Conservation (phyloP, 1,140 invertebrate species). For the Drosophila pallidifrons region DNA sequence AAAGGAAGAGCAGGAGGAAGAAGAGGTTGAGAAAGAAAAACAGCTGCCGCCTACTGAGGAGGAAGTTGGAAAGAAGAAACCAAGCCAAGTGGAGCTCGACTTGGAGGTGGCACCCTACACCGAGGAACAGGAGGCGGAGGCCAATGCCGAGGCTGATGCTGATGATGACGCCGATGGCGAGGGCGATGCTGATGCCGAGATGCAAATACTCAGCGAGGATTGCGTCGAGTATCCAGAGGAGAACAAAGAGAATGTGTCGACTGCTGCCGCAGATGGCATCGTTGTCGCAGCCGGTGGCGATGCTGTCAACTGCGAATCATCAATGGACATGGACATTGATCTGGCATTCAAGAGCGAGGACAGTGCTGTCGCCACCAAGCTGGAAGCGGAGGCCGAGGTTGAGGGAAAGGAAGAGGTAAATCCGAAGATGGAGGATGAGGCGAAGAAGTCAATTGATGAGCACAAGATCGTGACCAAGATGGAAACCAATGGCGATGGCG, state of each 20-base stretch:
- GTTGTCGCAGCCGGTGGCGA: background rate
- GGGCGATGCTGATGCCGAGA: constrained; percentile 9
- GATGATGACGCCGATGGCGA: background rate
- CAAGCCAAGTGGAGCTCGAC: constrained; percentile 7
- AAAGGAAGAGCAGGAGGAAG: background rate
- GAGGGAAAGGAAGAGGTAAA: constrained; percentile 46
- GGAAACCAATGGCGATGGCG: constrained; percentile 10
- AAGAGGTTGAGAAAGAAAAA: background rate
- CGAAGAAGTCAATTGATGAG: constrained; percentile 25
- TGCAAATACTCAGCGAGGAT: constrained; percentile 26
- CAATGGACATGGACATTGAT: constrained; percentile 31
- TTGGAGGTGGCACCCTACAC: constrained; percentile 24
- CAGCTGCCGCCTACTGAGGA: background rate
- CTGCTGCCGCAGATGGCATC: constrained; percentile 21
- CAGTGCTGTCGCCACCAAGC: background rate
- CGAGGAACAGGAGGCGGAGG: constrained; percentile 34
- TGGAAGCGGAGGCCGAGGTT: constrained; percentile 1
- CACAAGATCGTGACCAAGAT: constrained; percentile 12
- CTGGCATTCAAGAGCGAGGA: constrained; percentile 18
- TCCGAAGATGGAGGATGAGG: constrained; percentile 33
- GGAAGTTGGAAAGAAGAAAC: background rate
- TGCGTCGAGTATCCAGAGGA: constrained; percentile 58
- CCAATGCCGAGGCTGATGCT: constrained; percentile 32
- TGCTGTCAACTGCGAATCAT: constrained; percentile 25
- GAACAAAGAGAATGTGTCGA: constrained; percentile 74